A percentile compares a stretch with the other conserved stretches of the same genome.
Conservation (phyloP, 1,140 invertebrate species). For the Drosophila ambigua region DNA sequence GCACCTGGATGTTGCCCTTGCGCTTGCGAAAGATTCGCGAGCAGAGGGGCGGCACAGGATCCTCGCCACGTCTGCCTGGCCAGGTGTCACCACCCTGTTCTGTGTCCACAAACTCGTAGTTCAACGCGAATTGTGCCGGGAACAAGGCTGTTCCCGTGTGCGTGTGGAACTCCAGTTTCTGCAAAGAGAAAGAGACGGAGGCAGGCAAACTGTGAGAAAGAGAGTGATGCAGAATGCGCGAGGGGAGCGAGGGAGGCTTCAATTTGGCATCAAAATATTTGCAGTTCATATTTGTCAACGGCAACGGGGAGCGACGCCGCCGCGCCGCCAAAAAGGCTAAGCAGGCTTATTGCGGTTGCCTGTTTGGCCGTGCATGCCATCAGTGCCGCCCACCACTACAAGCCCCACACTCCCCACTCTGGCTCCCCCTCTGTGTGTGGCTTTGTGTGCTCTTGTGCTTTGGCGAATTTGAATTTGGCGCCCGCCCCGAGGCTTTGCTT, state of each 20-base stretch:
- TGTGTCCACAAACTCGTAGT: slow-evolving; percentile 94
- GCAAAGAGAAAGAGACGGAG: slow-evolving; percentile 33
- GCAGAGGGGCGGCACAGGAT: slow-evolving; percentile 86
- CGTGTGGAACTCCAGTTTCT: slow-evolving; percentile 85
- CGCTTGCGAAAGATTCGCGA: slow-evolving; percentile 83
- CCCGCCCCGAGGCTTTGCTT: slow-evolving; percentile 38
- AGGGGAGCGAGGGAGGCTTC: slow-evolving; percentile 33
- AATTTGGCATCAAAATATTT: slow-evolving; percentile 77
- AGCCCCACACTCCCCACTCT: background rate
- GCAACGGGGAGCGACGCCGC: background rate
- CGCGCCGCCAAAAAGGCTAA: slow-evolving; percentile 75
- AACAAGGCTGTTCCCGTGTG: slow-evolving; percentile 88
- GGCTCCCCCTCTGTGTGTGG: slow-evolving; percentile 11
- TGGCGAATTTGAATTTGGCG: slow-evolving; percentile 72
- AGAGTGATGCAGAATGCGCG: slow-evolving; percentile 25
- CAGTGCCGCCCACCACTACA: background rate
- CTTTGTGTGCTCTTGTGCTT: slow-evolving; percentile 44
- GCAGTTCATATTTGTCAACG: slow-evolving; percentile 76
- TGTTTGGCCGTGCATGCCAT: slow-evolving; percentile 55
- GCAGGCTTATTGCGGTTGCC: slow-evolving; percentile 77
- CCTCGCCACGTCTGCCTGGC: slow-evolving; percentile 86
- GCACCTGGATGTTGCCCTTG: slow-evolving; percentile 82
- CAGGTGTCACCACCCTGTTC: slow-evolving; percentile 89
- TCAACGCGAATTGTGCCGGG: slow-evolving; percentile 87
- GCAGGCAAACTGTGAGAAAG: background rate